phyloP scores from a whole-genome alignment of 2,888 invertebrate species.

The Pachliopta kotzebuea region DNA sequence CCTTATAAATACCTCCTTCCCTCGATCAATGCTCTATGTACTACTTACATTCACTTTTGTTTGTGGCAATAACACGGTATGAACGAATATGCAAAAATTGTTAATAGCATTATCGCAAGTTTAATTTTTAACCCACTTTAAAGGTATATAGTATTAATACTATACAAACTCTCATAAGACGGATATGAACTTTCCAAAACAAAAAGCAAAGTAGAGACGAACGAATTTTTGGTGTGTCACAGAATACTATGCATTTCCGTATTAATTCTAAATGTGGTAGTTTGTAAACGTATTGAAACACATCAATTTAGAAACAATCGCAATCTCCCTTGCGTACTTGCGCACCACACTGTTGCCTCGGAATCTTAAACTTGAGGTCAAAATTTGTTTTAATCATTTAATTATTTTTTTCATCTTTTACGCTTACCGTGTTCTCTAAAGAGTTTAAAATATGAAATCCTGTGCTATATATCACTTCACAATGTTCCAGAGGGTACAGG shows the following conservation, averaged over 20 bases:
- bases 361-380: slow-evolving; percentile 29
- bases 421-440: slow-evolving; percentile 44
- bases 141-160: slow-evolving; percentile 25
- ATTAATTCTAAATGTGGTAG: background rate
- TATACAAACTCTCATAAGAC: slow-evolving; percentile 32
- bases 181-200: slow-evolving; percentile 39
- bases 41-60: slow-evolving; percentile 74
- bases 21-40: slow-evolving; percentile 24
- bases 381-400: background rate
- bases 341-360: slow-evolving; percentile 49
- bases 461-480: slow-evolving; percentile 66
- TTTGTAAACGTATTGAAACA: slow-evolving; percentile 16
- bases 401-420: slow-evolving; percentile 15
- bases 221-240: background rate
- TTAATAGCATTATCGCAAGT: slow-evolving; percentile 25
- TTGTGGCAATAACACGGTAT: slow-evolving; percentile 46
- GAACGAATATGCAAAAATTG: slow-evolving; percentile 27
- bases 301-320: slow-evolving; percentile 39
- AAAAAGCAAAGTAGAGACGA: slow-evolving; percentile 29
- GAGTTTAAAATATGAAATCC: slow-evolving; percentile 47
- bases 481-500: slow-evolving; percentile 50
- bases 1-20: slow-evolving; percentile 12
- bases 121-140: slow-evolving; percentile 34
- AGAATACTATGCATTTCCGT: background rate
- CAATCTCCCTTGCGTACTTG: slow-evolving; percentile 52